Evolutionary conservation across 2,113 vertebrate species (phyloP).

Genomic region (Calidris pugnax): DNA sequence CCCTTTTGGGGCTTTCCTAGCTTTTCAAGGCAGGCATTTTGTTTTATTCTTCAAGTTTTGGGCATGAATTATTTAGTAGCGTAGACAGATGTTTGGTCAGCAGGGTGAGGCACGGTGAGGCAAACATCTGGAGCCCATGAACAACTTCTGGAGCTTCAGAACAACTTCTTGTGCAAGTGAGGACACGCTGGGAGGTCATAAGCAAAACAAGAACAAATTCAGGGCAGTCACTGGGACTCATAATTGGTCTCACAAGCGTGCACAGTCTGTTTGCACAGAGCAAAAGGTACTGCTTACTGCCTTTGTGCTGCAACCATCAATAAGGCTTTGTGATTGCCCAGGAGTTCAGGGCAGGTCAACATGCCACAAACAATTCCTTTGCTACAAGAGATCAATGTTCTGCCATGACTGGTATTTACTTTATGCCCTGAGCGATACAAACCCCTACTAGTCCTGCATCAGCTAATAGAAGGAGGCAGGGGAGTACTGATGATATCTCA

Average conservation of each 20-base stretch:
- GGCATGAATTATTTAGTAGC: background rate
- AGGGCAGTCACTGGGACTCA: background rate
- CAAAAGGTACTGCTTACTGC: background rate
- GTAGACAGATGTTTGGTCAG: background rate
- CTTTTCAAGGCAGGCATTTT: background rate
- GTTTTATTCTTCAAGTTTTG: background rate
- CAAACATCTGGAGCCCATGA: background rate
- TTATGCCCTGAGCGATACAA: background rate
- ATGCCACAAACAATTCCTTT: background rate
- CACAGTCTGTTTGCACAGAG: background rate
- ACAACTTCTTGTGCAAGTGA: background rate
- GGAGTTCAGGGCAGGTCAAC: constrained; percentile 48
- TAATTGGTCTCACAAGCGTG: background rate
- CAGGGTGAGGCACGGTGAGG: background rate
- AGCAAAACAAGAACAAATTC: background rate
- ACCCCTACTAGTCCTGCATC: background rate
- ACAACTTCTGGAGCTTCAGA: no score
- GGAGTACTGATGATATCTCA: background rate
- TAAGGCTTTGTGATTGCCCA: background rate
- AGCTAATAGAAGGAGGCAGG: background rate
- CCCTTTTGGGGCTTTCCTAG: accelerated
- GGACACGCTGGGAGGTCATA: background rate
- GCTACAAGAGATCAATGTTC: background rate
- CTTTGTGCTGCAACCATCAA: background rate
- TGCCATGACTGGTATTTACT: background rate